phyloP scores from a whole-genome alignment of 2,113 vertebrate species.

The Australoheros scitulus region DNA sequence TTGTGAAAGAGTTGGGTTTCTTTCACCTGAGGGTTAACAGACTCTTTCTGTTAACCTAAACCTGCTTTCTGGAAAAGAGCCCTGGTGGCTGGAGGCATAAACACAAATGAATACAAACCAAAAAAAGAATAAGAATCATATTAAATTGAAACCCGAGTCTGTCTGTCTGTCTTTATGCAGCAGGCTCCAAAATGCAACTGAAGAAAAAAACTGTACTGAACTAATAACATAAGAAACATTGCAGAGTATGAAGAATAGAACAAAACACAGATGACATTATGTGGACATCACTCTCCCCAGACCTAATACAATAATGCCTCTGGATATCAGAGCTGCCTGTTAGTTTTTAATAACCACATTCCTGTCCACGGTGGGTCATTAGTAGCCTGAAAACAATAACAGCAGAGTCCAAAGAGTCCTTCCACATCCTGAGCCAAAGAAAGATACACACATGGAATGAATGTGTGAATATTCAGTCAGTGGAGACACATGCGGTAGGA shows the following conservation, averaged over 20 bases:
- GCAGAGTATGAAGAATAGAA: neutral
- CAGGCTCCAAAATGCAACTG: neutral
- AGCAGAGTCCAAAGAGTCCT: constrained; percentile 30
- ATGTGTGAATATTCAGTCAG: constrained; percentile 27
- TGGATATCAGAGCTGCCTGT: constrained; percentile 42
- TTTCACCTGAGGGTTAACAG: neutral
- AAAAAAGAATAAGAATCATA: neutral
- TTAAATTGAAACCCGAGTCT: neutral
- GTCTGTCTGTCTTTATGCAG: neutral
- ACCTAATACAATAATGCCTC: constrained; percentile 38
- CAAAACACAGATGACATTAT: constrained; percentile 11
- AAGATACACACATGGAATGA: constrained; percentile 2
- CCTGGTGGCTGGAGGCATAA: too few relatives aligned
- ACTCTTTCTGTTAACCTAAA: neutral
- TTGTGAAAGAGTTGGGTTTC: neutral
- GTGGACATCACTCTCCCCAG: constrained; percentile 33
- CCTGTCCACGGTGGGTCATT: constrained; percentile 47
- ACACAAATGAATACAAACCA: too few relatives aligned
- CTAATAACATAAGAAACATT: neutral
- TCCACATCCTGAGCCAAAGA: constrained; percentile 9
- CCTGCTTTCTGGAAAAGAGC: neutral
- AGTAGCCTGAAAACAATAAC: constrained; percentile 48
- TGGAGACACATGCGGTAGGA: constrained; percentile 10
- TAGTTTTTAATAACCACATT: constrained; percentile 61
- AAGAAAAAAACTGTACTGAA: neutral